Evolutionary conservation across 2,888 invertebrate genomes (phyloP), one percentile per base, ranked within the genome.

Genomic region (Monopis laevigella): DNA sequence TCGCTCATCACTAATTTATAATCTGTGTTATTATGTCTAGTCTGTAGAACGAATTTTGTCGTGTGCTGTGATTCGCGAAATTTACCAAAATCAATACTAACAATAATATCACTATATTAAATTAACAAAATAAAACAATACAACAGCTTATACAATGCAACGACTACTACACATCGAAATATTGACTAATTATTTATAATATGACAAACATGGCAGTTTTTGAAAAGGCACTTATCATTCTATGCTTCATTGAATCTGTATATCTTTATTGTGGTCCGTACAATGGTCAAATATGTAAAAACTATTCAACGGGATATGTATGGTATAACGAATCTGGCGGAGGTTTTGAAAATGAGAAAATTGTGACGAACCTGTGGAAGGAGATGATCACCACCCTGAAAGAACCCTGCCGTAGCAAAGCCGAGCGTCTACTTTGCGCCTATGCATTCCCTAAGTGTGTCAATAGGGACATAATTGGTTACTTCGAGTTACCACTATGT

Each of bases 371-470:
- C 35, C 74, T 96, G 16, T 95, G 93, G 93, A 88, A 90, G 50
- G 94, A 96, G 80, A 82, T 96, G 68, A 90, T 96, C 58, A 82
- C 84, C 7, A 86, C 87, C 41, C 77, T 95, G 29, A 85, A 85
- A 44, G 93, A 93, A 55, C 90, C 93, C 28, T 97, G 97, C 69
- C 85, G 90, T 44, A 87, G 86, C 48, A 91, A 90, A 44, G 96
- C 96, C 35, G 93, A 95, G 86, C 92, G 88, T 83, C 83, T 97
- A 62, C 75, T 97, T 11, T 97, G 97, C 70, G 87, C 92, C 43
- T 95, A 93, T 72, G 94, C 96, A 39, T 97, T 96, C 74, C 96
- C 96, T 2, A 88, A 89, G 58, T 96, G 95, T 59, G 83, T 88
- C 45, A 73, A 87, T 53, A 85, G 86, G 57, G 80, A 82, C 54